Evolutionary conservation across 2,888 invertebrate species (phyloP).

Genomic region (Amphipoea lucens): DNA sequence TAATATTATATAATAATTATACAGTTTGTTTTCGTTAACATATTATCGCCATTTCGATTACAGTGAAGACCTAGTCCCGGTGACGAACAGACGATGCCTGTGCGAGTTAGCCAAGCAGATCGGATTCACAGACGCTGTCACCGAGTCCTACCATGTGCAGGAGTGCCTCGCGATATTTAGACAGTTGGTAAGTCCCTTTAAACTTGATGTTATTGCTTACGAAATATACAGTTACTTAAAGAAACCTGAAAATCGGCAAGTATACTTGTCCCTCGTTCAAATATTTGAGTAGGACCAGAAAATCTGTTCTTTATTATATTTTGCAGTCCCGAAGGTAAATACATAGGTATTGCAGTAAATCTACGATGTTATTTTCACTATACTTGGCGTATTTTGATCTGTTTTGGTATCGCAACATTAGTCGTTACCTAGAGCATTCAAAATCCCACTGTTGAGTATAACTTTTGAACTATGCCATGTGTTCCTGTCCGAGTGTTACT

Average conservation of each 20-base stretch:
- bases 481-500: no score
- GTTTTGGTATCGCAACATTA: background rate
- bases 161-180: slow-evolving; percentile 97
- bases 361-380: background rate
- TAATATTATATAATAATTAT: no score
- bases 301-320: background rate
- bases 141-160: slow-evolving; percentile 95
- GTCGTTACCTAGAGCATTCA: background rate
- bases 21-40: background rate
- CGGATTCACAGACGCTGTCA: slow-evolving; percentile 96
- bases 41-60: slow-evolving; percentile 64
- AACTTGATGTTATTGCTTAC: background rate
- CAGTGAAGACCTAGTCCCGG: slow-evolving; percentile 98
- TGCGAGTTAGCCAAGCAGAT: slow-evolving; percentile 98
- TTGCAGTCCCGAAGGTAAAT: background rate
- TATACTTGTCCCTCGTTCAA: background rate
- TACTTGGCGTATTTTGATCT: background rate
- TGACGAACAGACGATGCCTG: slow-evolving; percentile 97
- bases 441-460: background rate
- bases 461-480: no score
- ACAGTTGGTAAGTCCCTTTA: slow-evolving; percentile 93
- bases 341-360: background rate
- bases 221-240: background rate
- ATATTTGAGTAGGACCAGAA: background rate
- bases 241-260: background rate